A percentile compares a stretch with the other conserved stretches of the same genome.
These are phyloP conservation scores for Piscicola geometra DNA, from an alignment of 2,888 invertebrate genomes.

Conservation along the genomic window DNA sequence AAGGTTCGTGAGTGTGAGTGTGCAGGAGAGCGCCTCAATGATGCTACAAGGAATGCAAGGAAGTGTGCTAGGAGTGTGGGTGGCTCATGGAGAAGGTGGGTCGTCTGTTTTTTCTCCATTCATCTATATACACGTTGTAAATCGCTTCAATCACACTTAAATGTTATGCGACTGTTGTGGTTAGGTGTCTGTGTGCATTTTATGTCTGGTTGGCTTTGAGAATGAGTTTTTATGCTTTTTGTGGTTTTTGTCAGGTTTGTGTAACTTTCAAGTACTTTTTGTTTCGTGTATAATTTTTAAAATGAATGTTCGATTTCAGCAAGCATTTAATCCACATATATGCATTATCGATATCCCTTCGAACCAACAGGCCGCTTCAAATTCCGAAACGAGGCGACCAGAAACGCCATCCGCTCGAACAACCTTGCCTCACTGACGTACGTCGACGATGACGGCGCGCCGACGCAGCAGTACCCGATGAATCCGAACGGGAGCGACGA, in stretches of 20 bases:
- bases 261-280: too few species aligned
- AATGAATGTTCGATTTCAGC: too few species aligned
- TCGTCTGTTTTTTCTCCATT: too few species aligned
- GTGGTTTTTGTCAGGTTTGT: too few species aligned
- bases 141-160: too few species aligned
- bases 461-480: constrained; percentile 71
- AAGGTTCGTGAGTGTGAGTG: constrained; percentile 71
- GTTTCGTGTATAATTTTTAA: too few species aligned
- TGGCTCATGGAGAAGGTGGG: constrained; percentile 88
- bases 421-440: constrained; percentile 75
- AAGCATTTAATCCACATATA: too few species aligned
- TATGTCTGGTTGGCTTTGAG: too few species aligned
- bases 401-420: constrained; percentile 52
- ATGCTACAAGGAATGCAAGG: constrained; percentile 86
- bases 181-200: background rate
- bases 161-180: background rate
- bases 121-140: too few species aligned
- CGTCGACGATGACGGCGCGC: constrained; percentile 71
- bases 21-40: constrained; percentile 69
- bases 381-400: constrained; percentile 56
- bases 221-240: too few species aligned
- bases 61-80: constrained; percentile 87
- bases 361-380: constrained; percentile 55
- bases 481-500: constrained; percentile 69
- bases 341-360: too few species aligned